These are phyloP conservation scores for Arctocebus calabarensis DNA, from an alignment of 2,797 vertebrate genomes.

Conservation along the genomic window DNA sequence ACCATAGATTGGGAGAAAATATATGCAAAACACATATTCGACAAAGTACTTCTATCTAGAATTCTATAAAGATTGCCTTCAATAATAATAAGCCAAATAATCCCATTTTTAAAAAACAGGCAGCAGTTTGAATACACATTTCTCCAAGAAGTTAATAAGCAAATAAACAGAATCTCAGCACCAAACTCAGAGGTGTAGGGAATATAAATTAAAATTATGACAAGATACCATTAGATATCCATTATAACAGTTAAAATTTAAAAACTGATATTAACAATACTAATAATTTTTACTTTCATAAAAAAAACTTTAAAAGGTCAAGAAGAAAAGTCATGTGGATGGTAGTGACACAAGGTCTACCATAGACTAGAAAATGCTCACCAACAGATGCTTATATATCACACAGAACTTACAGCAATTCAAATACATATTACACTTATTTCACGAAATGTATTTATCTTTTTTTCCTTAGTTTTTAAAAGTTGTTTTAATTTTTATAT, in stretches of 20 bases:
- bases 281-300: neutral
- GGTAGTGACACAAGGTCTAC: neutral
- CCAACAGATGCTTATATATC: neutral
- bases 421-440: neutral
- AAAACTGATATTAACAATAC: neutral
- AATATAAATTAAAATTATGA: neutral
- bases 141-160: neutral
- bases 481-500: too few relatives aligned
- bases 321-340: neutral
- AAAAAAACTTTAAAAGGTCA: neutral
- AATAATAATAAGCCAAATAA: constrained; percentile 1
- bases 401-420: neutral
- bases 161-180: neutral
- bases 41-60: neutral
- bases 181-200: neutral
- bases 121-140: neutral
- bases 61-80: neutral
- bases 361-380: neutral
- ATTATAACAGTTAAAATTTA: neutral
- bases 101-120: neutral
- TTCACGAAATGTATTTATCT: neutral
- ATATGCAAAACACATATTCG: constrained; percentile 9
- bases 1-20: neutral
- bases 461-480: too few relatives aligned
- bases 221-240: neutral